Conservation (phyloP, 2,888 invertebrate species). For the Dorcus parallelipipedus region DNA sequence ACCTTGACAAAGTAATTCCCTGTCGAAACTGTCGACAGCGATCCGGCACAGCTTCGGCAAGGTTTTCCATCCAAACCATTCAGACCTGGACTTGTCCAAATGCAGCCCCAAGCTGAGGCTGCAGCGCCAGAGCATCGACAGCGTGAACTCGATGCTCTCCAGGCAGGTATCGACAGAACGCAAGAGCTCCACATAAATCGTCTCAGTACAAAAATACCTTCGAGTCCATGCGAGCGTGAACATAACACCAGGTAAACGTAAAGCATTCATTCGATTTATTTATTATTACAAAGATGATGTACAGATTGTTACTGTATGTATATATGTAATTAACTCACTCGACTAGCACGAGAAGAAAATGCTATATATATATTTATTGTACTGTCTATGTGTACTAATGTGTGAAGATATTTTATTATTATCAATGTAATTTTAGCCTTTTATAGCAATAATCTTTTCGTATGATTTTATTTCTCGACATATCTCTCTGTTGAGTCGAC, state of each 20-base stretch:
- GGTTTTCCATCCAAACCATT: constrained; percentile 40
- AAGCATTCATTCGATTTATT: too few species aligned
- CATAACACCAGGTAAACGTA: too few species aligned
- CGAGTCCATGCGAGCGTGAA: too few species aligned
- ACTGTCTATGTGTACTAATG: neutral
- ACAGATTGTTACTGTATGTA: too few species aligned
- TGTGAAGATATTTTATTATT: neutral
- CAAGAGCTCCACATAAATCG: constrained; percentile 40
- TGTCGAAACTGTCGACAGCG: constrained; percentile 42
- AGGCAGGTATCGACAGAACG: constrained; percentile 35
- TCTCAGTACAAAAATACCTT: neutral
- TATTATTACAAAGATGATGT: too few species aligned
- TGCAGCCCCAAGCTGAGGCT: constrained; percentile 27
- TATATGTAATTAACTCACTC: too few species aligned
- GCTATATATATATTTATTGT: neutral
- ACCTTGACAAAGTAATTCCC: constrained; percentile 54
- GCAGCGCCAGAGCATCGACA: constrained; percentile 43
- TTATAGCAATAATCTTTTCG: neutral
- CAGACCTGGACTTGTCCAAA: constrained; percentile 27
- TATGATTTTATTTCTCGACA: constrained; percentile 4
- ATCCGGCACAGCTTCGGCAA: constrained; percentile 41
- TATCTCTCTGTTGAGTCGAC: too few species aligned
- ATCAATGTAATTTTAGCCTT: neutral
- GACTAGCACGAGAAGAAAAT: too few species aligned
- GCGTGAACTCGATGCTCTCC: constrained; percentile 29